Base-by-base conservation (phyloP, 2,113 vertebrate species). In the Copsychus sechellarum region DNA sequence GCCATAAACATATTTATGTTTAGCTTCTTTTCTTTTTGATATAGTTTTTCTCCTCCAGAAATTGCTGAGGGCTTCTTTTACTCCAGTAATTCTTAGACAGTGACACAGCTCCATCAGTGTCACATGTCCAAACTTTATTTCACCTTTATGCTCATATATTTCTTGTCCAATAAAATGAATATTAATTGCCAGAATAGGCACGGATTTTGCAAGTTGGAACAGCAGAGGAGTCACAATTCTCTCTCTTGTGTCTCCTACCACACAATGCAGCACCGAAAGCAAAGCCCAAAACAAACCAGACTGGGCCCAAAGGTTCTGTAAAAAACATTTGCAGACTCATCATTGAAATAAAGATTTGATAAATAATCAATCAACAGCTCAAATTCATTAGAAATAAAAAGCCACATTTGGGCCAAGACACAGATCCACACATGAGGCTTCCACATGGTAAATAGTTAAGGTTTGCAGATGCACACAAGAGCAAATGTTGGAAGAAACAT, bases 301-400 rank as follows among this genome's bases (percentile, higher is more conserved):
- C n/a, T 33, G 45, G 34, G 79, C 29, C 12, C 3, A 1, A 62
- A 58, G 19, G 22, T 56, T 66, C 61, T 71, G 24, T 20, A 58
- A 38, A 50, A 26, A 85, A 12, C 5, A 33, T 77, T 81, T 81
- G 8, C 77, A 66, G 38, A 66, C 8, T 73, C 33, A 60, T 71
- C 34, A 56, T 26, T 3, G 1, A 71, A 85, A 81, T 60, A 40
- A 81, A 79, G 42, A 74, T 81, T 78, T 87, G 47, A 95, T 64
- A 85, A 96, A 85, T 79, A 80, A 87, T 69, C 47, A 81, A 43
- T 89, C 34, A 76, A 81, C 84, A 84, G 34, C 65, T 91, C 43
- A 89, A 84, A 89, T 71, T 47, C n/a, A 87, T 56, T 26, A 74
- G 87, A 89, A 92, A 34, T 40, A 87, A 66, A 84, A 89, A 34